A percentile compares a stretch with the other conserved stretches of the same genome.
These are phyloP conservation scores for Ochropleura plecta DNA, from an alignment of 2,888 invertebrate genomes.

Conservation along the genomic window DNA sequence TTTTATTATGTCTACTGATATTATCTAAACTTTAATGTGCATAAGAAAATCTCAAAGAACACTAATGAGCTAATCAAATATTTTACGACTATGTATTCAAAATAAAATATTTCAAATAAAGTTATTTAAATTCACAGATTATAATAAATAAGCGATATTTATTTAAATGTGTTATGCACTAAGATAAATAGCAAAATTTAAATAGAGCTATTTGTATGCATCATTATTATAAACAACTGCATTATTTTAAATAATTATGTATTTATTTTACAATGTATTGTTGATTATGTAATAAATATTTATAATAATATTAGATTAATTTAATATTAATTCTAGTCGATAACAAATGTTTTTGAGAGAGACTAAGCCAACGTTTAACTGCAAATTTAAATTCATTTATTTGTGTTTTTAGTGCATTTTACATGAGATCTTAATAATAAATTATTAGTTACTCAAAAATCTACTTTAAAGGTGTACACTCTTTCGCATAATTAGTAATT, in stretches of 20 bases:
- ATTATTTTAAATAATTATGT: conserved; percentile 22
- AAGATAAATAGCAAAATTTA: conserved; percentile 38
- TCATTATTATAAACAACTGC: conserved; percentile 24
- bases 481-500: too few species aligned
- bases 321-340: neutral
- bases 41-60: conserved; percentile 12
- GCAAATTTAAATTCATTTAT: too few species aligned
- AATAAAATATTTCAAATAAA: conserved; percentile 37
- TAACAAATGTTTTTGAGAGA: neutral
- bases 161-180: conserved; percentile 33
- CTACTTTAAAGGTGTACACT: too few species aligned
- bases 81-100: conserved; percentile 28
- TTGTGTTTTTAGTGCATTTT: too few species aligned
- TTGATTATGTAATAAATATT: conserved; percentile 10
- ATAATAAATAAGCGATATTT: conserved; percentile 22
- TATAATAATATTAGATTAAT: conserved; percentile 10
- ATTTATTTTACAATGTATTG: conserved; percentile 30
- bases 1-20: conserved; percentile 12
- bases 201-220: conserved; percentile 32
- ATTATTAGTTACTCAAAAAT: too few species aligned
- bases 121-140: conserved; percentile 48
- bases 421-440: too few species aligned
- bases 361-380: neutral
- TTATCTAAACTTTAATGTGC: conserved; percentile 14
- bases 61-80: conserved; percentile 38